phyloP scores from a whole-genome alignment of 1,140 invertebrate genomes.

The Archivesica marissinica region DNA sequence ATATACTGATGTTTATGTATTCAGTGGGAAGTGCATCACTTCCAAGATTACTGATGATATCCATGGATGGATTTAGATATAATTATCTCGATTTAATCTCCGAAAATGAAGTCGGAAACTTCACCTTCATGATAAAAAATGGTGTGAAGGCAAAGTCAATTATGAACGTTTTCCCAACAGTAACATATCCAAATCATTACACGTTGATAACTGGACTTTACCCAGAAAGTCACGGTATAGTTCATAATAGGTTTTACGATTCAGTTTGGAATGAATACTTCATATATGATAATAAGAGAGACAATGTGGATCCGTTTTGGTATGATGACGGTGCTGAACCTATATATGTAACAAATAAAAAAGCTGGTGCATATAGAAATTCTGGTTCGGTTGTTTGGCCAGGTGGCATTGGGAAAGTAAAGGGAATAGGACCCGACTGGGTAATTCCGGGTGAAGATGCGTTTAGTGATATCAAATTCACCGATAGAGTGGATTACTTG shows the following conservation, averaged over 20 bases:
- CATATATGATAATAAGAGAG: conserved; percentile 74
- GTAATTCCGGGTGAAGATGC: conserved; percentile 66
- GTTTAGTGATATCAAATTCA: conserved; percentile 79
- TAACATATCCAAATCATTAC: conserved; percentile 92
- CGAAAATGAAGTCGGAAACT: conserved; percentile 65
- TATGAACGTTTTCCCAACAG: conserved; percentile 87
- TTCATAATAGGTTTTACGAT: conserved; percentile 88
- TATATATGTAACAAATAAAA: conserved; percentile 78
- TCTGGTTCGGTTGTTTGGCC: conserved; percentile 66
- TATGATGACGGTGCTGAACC: conserved; percentile 73
- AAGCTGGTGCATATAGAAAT: conserved; percentile 6
- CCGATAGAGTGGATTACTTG: conserved; percentile 86
- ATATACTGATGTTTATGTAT: background rate
- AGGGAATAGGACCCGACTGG: conserved; percentile 40
- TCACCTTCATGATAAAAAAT: conserved; percentile 72
- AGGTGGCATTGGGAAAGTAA: conserved; percentile 51
- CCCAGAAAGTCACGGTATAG: conserved; percentile 89
- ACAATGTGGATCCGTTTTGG: conserved; percentile 71
- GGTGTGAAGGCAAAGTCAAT: conserved; percentile 69
- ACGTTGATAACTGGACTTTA: conserved; percentile 90
- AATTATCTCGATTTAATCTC: conserved; percentile 66
- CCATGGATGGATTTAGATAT: conserved; percentile 79
- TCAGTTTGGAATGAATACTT: conserved; percentile 82
- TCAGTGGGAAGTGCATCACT: background rate
- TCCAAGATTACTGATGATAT: conserved; percentile 74